phyloP scores from a whole-genome alignment of 2,888 invertebrate genomes.

The Caenorhabditis japonica region DNA sequence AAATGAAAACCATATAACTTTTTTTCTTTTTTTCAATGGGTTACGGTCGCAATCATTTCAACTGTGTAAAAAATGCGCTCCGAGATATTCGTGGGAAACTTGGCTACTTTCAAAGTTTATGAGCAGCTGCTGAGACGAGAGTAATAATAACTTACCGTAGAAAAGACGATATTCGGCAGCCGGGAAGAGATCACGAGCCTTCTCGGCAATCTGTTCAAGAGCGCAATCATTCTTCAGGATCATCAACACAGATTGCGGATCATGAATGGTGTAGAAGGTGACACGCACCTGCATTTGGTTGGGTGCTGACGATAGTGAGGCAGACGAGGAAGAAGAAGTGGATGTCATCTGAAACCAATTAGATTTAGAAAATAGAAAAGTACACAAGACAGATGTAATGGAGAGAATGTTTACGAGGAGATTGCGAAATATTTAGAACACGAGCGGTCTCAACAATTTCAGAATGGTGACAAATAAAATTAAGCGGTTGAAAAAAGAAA shows the following conservation, averaged over 20 bases:
- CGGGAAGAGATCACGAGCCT: conserved; percentile 25
- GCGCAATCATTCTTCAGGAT: conserved; percentile 37
- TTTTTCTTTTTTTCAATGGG: too few relatives aligned
- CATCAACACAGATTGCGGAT: conserved; percentile 37
- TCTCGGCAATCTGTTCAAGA: conserved; percentile 28
- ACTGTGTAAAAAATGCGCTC: too few relatives aligned
- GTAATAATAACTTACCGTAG: conserved; percentile 26
- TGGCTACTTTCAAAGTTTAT: too few relatives aligned
- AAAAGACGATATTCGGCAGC: conserved; percentile 31
- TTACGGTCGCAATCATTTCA: too few relatives aligned
- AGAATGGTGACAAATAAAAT: too few relatives aligned
- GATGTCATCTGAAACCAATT: conserved; percentile 18
- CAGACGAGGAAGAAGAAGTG: conserved; percentile 14
- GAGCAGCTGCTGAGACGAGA: too few relatives aligned
- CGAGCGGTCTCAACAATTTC: too few relatives aligned
- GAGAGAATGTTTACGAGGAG: conserved; percentile 13
- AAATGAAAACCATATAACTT: too few relatives aligned
- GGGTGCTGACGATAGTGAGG: conserved; percentile 14
- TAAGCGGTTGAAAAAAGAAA: too few relatives aligned
- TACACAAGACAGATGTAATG: neutral
- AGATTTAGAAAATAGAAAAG: neutral
- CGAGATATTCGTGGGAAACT: too few relatives aligned
- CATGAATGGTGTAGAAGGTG: conserved; percentile 36
- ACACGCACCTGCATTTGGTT: conserved; percentile 45
- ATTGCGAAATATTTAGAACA: neutral